Evolutionary conservation across 2,113 vertebrate genomes (phyloP), one percentile per base, ranked within the genome.

Genomic region (Cephalopholis sonnerati): DNA sequence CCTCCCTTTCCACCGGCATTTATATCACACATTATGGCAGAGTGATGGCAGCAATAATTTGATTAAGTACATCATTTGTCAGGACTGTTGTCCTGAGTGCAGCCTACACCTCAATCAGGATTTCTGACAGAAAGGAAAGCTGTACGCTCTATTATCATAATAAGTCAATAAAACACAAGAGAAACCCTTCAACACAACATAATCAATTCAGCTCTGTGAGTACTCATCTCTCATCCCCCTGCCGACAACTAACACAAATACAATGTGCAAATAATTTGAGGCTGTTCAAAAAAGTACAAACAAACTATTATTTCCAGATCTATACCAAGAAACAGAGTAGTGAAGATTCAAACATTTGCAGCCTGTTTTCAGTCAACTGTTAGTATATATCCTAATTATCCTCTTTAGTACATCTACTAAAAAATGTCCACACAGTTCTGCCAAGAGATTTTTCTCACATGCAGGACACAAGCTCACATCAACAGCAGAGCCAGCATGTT

Each of bases 141-240:
- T 17, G 27, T 39, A 54, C 4, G 22, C 50, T 66, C 22, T 36
- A 75, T 89, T 80, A 87, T 81, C 74, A 89, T 82, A 63, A 82
- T 85, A 85, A 84, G 81, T 91, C 84, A 84, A 92, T 89, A 82
- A 55, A 78, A 51, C 46, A 73, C 25, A 65, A 71, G 57, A 73
- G 79, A 87, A 87, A 62, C 72, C 58, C 29, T 61, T 65, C 67
- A 75, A 77, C 58, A 74, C 53, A 73, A 67, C 58, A 59, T 48
- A 59, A 86, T 87, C 83, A 87, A 72, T 90, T 50, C 41, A 71
- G 50, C 75, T 81, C 20, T 29, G 5, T 39, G 39, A 74, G 70
- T 13, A 57, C 50, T 22, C 57, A 41, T 53, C 25, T 77, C 41
- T 36, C 25, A n/a, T 81, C 27, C 68, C 29, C 15, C 46, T 29